phyloP scores from a whole-genome alignment of 2,797 vertebrate species.

The Oryzias dopingdopingensis region DNA sequence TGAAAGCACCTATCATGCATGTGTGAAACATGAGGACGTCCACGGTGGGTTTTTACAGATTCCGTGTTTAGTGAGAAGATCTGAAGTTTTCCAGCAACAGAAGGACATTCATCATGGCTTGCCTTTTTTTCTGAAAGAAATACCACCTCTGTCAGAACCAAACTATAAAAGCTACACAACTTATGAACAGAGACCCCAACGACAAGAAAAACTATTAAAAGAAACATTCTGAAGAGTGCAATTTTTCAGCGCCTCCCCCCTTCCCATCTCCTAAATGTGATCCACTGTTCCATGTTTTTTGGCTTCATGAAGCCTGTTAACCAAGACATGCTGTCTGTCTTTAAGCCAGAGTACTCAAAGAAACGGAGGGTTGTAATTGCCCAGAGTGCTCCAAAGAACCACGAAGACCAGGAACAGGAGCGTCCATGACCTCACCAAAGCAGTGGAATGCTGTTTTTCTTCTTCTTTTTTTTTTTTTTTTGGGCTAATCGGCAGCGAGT shows the following conservation, averaged over 20 bases:
- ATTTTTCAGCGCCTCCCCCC: slow-evolving; percentile 69
- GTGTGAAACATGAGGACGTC: slow-evolving; percentile 32
- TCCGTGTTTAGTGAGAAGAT: slow-evolving; percentile 43
- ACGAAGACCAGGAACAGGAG: slow-evolving; percentile 42
- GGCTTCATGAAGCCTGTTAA: slow-evolving; percentile 69
- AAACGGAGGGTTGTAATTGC: slow-evolving; percentile 31
- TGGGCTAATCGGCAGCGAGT: slow-evolving; percentile 32
- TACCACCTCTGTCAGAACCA: slow-evolving; percentile 78
- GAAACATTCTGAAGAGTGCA: slow-evolving; percentile 80
- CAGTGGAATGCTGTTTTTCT: slow-evolving; percentile 62
- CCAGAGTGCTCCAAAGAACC: slow-evolving; percentile 28
- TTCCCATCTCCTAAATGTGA: slow-evolving; percentile 41
- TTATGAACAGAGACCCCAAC: slow-evolving; percentile 45
- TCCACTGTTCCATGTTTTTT: slow-evolving; percentile 67
- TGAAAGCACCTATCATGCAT: slow-evolving; percentile 18
- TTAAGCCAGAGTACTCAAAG: slow-evolving; percentile 38
- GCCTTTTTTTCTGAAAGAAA: slow-evolving; percentile 74
- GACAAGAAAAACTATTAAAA: slow-evolving; percentile 46
- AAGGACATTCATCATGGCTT: slow-evolving; percentile 78
- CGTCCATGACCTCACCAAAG: slow-evolving; percentile 57
- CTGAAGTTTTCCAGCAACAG: slow-evolving; percentile 62
- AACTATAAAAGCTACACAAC: slow-evolving; percentile 69
- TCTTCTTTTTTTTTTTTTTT: too few species aligned
- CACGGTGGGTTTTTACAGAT: slow-evolving; percentile 33
- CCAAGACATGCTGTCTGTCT: slow-evolving; percentile 28